Evolutionary conservation across 1,140 invertebrate genomes (phyloP).

Genomic region (Platorchestia sp.): DNA sequence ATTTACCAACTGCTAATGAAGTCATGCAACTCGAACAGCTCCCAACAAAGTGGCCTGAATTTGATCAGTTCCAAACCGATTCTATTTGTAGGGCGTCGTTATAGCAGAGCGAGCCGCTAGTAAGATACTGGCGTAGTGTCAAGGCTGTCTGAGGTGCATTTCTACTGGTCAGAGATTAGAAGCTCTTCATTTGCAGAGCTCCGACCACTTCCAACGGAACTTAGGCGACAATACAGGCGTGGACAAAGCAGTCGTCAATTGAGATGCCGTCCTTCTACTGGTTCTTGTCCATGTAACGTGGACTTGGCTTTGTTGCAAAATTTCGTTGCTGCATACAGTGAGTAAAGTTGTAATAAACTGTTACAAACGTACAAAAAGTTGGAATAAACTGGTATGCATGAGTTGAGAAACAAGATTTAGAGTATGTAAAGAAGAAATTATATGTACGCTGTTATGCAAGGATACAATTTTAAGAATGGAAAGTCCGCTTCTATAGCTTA

Average conservation of each 20-base stretch:
- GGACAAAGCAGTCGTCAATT: background rate
- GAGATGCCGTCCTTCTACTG: background rate
- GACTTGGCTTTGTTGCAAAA: too few relatives aligned
- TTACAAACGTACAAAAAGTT: too few relatives aligned
- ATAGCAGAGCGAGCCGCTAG: background rate
- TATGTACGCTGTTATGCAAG: too few relatives aligned
- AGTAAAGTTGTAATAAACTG: too few relatives aligned
- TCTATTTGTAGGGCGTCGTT: background rate
- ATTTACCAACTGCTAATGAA: background rate
- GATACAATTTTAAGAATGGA: too few relatives aligned
- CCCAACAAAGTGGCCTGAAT: background rate
- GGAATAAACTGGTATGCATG: too few relatives aligned
- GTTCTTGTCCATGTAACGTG: background rate
- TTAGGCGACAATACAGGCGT: background rate
- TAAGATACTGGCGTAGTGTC: background rate
- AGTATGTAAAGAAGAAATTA: too few relatives aligned
- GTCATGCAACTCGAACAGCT: background rate
- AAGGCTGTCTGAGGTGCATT: background rate
- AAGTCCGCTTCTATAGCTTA: too few relatives aligned
- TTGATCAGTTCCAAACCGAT: background rate
- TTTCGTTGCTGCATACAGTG: too few relatives aligned
- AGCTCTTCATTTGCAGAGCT: background rate
- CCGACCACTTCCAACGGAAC: background rate
- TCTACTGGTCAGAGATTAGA: background rate
- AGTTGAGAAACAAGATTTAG: too few relatives aligned